Conservation (phyloP, 2,888 invertebrate species). For the Conomelus anceps region DNA sequence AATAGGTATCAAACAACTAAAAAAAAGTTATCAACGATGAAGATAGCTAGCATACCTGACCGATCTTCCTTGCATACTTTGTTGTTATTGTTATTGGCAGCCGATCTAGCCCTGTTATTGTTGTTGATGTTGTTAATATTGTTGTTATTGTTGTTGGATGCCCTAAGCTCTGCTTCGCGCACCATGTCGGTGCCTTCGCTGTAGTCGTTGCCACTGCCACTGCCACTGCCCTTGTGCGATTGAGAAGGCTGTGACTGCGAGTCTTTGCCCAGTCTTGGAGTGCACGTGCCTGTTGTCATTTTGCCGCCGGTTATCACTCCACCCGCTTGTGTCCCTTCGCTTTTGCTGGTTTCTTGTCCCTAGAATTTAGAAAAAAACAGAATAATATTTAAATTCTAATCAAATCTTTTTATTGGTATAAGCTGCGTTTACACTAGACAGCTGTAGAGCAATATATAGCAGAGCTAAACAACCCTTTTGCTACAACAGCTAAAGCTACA, state of each 20-base stretch:
- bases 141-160: slow-evolving; percentile 57
- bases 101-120: slow-evolving; percentile 34
- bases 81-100: slow-evolving; percentile 41
- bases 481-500: too few species aligned
- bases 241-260: slow-evolving; percentile 26
- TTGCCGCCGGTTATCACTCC: slow-evolving; percentile 39
- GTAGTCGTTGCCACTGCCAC: slow-evolving; percentile 52
- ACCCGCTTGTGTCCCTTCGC: slow-evolving; percentile 79
- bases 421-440: too few species aligned
- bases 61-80: slow-evolving; percentile 33
- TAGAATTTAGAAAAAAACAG: background rate
- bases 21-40: background rate
- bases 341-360: slow-evolving; percentile 55
- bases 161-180: slow-evolving; percentile 62
- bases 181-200: slow-evolving; percentile 56
- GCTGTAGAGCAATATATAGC: too few species aligned
- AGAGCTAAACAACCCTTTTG: too few species aligned
- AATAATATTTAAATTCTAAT: background rate
- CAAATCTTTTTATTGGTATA: too few species aligned
- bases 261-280: slow-evolving; percentile 34
- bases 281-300: slow-evolving; percentile 37
- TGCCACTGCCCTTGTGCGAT: slow-evolving; percentile 18
- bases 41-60: slow-evolving; percentile 14
- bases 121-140: slow-evolving; percentile 66
- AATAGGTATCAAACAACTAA: background rate